Conservation (phyloP, 2,797 vertebrate genomes). For the Tachyglossus aculeatus region DNA sequence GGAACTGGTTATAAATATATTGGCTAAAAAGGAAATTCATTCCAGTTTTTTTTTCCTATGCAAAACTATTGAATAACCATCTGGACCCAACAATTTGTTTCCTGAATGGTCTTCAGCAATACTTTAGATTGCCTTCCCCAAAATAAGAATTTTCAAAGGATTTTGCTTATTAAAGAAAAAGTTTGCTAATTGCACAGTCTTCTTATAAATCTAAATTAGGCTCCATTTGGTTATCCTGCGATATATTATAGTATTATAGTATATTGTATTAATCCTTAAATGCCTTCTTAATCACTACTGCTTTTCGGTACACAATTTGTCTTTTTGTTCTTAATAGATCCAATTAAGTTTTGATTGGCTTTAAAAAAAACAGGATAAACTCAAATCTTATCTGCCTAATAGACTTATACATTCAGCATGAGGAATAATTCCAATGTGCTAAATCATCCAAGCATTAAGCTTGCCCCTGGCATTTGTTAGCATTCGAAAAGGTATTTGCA, state of each 20-base stretch:
- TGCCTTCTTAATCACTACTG: conserved; percentile 53
- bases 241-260: conserved; percentile 48
- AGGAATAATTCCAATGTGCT: conserved; percentile 33
- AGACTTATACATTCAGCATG: conserved; percentile 59
- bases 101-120: conserved; percentile 43
- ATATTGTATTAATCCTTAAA: conserved; percentile 63
- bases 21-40: conserved; percentile 33
- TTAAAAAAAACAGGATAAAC: conserved; percentile 59
- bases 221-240: conserved; percentile 43
- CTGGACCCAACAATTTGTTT: conserved; percentile 41
- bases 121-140: conserved; percentile 47
- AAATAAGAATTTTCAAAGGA: conserved; percentile 36
- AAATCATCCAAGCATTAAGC: conserved; percentile 31
- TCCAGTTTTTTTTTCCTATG: conserved; percentile 10
- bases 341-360: conserved; percentile 57
- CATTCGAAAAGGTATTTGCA: conserved; percentile 26
- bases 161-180: conserved; percentile 49
- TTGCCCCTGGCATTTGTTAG: conserved; percentile 24
- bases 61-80: conserved; percentile 53
- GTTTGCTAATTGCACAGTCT: conserved; percentile 52
- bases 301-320: conserved; percentile 50
- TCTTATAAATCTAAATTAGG: conserved; percentile 46
- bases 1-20: conserved; percentile 12
- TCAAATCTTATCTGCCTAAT: conserved; percentile 52
- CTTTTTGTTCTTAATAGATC: conserved; percentile 49